Conservation (phyloP, 2,888 invertebrate genomes). For the Watsonalla cultraria region DNA sequence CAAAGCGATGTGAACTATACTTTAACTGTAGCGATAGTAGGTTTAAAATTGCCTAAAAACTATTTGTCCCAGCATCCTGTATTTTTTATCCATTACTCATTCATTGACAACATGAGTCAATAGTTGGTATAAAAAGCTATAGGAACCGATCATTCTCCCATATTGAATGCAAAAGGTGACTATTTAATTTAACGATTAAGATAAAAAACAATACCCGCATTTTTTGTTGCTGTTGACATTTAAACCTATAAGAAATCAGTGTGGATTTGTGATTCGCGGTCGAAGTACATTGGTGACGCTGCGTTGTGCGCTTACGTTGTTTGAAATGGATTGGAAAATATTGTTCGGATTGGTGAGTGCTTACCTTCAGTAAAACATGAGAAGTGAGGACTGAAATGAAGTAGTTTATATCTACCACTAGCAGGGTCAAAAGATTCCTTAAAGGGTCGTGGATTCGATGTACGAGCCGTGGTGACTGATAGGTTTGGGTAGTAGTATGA, state of each 20-base stretch:
- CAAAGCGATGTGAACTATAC: background rate
- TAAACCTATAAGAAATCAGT: constrained; percentile 4
- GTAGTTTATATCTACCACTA: too few species aligned
- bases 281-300: background rate
- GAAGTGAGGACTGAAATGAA: too few species aligned
- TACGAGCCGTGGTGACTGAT: too few species aligned
- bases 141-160: constrained; percentile 1
- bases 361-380: too few species aligned
- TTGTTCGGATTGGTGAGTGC: background rate
- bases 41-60: background rate
- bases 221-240: constrained; percentile 13
- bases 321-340: background rate
- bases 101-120: background rate
- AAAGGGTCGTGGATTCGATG: too few species aligned
- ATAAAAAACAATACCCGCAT: constrained; percentile 17
- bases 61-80: background rate
- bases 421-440: too few species aligned
- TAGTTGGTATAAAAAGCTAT: constrained; percentile 7
- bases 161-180: constrained; percentile 16
- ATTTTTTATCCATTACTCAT: background rate
- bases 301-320: background rate
- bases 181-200: constrained; percentile 16
- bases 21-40: background rate
- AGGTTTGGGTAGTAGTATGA: too few species aligned
- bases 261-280: background rate